phyloP scores from a whole-genome alignment of 2,113 vertebrate genomes.

The Oplegnathus fasciatus region DNA sequence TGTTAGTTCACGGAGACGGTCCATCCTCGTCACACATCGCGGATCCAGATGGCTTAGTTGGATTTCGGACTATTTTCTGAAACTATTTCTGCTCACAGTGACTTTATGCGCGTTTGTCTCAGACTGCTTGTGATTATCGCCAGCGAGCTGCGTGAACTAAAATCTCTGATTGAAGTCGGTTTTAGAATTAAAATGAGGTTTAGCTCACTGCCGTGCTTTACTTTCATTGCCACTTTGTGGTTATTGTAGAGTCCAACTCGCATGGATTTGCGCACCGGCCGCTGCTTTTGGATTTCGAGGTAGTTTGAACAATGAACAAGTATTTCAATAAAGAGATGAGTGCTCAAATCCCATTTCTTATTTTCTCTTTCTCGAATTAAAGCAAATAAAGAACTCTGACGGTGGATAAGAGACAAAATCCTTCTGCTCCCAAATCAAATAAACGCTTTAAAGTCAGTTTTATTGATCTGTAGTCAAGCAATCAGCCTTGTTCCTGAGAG shows the following conservation, averaged over 20 bases:
- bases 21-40: neutral
- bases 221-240: neutral
- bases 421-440: too few relatives aligned
- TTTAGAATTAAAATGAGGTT: neutral
- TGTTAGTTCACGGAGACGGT: neutral
- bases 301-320: neutral
- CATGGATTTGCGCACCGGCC: slow-evolving; percentile 25
- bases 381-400: neutral
- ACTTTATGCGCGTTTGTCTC: neutral
- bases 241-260: neutral
- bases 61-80: neutral
- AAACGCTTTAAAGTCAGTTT: neutral
- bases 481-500: neutral
- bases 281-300: neutral
- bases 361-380: neutral
- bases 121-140: neutral
- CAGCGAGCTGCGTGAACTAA: neutral
- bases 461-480: neutral
- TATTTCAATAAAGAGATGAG: neutral
- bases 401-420: neutral
- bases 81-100: neutral
- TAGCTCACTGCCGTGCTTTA: neutral
- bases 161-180: neutral
- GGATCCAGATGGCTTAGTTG: slow-evolving; percentile 18
- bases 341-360: neutral